These are phyloP conservation scores for Nesogale talazaci DNA, from an alignment of 2,113 vertebrate species.

Conservation along the genomic window DNA sequence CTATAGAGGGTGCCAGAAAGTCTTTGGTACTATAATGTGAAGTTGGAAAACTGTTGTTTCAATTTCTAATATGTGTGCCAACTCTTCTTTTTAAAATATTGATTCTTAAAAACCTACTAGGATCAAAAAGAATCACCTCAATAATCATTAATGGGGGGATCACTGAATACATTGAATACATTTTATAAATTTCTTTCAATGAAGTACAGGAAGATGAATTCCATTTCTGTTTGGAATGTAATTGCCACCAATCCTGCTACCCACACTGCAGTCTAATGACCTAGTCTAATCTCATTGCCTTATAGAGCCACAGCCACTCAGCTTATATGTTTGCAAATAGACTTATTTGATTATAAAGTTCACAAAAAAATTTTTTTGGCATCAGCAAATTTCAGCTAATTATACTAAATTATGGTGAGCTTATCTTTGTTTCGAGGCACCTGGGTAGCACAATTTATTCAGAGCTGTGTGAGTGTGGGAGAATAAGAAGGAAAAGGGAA, in stretches of 20 bases:
- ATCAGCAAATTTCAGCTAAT: not conserved
- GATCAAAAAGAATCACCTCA: not conserved
- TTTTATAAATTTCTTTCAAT: not conserved
- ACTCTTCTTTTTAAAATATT: not conserved
- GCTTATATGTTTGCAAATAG: not conserved
- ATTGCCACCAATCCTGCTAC: not conserved
- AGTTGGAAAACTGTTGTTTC: conserved; percentile 42
- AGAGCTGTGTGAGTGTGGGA: not conserved
- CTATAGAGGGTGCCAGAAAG: conserved; percentile 81
- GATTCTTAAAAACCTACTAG: not conserved
- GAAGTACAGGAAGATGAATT: not conserved
- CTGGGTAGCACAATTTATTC: not conserved
- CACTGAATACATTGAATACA: not conserved
- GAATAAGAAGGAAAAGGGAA: too few relatives aligned
- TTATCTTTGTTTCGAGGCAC: not conserved
- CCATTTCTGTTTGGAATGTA: not conserved
- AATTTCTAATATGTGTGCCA: not conserved
- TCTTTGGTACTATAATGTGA: not conserved
- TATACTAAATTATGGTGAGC: not conserved
- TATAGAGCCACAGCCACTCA: not conserved
- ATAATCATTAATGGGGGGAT: not conserved
- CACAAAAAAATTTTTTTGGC: not conserved
- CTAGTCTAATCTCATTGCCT: not conserved
- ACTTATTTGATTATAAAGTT: not conserved
- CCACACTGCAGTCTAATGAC: too few relatives aligned